phyloP scores from a whole-genome alignment of 1,140 invertebrate genomes.

The Physella acuta region DNA sequence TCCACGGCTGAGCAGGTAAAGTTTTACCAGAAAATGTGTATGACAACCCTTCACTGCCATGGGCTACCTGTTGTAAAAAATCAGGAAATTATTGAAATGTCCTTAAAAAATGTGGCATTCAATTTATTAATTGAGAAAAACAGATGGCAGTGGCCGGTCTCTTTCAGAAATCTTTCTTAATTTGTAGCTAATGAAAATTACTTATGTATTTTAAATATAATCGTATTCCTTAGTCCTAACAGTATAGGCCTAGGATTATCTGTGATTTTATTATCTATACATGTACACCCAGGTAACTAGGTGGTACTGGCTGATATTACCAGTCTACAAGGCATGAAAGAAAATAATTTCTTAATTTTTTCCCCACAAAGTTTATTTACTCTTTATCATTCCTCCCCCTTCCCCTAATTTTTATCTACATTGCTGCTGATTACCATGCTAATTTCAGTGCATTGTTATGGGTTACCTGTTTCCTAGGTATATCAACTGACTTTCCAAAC shows the following conservation, averaged over 20 bases:
- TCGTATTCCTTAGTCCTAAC: too few relatives aligned
- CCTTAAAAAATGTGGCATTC: too few relatives aligned
- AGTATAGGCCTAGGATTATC: too few relatives aligned
- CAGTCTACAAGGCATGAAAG: not conserved
- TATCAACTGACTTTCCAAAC: constrained; percentile 70
- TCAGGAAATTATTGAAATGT: too few relatives aligned
- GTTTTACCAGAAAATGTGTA: constrained; percentile 71
- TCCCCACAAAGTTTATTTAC: not conserved
- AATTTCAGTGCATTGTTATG: not conserved
- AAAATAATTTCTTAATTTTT: not conserved
- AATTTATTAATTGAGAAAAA: too few relatives aligned
- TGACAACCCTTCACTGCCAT: constrained; percentile 68
- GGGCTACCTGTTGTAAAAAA: constrained; percentile 68
- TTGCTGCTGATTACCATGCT: not conserved
- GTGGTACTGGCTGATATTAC: not conserved
- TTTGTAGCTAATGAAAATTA: too few relatives aligned
- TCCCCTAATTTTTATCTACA: not conserved
- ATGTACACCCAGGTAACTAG: not conserved
- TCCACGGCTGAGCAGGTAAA: constrained; percentile 69
- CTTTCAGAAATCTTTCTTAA: too few relatives aligned
- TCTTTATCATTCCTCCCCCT: not conserved
- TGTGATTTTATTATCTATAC: too few relatives aligned
- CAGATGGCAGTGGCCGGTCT: too few relatives aligned
- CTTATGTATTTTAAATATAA: too few relatives aligned
- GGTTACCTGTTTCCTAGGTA: constrained; percentile 68